Evolutionary conservation across 2,113 vertebrate genomes (phyloP).

Genomic region (Condylura cristata): DNA sequence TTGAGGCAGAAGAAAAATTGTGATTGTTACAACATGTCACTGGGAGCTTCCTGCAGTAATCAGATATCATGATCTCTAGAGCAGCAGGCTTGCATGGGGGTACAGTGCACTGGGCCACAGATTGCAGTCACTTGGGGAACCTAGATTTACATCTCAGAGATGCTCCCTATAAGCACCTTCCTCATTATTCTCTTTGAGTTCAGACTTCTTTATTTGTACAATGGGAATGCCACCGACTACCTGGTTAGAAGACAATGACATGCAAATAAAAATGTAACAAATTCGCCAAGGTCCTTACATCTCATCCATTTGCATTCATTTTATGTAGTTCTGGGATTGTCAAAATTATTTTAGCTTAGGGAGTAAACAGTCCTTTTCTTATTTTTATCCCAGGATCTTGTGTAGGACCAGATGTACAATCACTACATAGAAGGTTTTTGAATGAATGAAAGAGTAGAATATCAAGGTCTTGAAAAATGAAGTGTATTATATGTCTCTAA

Average conservation of each 20-base stretch:
- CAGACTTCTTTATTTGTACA: background rate
- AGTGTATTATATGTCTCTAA: background rate
- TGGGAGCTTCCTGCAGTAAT: background rate
- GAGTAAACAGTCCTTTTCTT: background rate
- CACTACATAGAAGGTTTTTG: background rate
- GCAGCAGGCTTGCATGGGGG: background rate
- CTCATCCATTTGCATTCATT: background rate
- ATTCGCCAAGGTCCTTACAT: background rate
- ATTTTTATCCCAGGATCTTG: background rate
- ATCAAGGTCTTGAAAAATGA: background rate
- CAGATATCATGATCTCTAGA: rapidly evolving
- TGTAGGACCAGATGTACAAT: background rate
- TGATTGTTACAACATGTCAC: background rate
- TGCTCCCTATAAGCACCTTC: rapidly evolving
- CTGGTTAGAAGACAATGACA: background rate
- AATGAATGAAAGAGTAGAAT: background rate
- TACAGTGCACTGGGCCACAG: background rate
- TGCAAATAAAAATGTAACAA: background rate
- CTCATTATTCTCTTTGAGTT: background rate
- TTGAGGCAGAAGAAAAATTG: background rate
- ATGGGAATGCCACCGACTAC: background rate
- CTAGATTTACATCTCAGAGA: background rate
- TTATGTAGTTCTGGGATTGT: background rate
- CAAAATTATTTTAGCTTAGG: background rate
- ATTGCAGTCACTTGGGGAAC: background rate